phyloP scores from a whole-genome alignment of 2,113 vertebrate genomes.

The Limnothrissa miodon region DNA sequence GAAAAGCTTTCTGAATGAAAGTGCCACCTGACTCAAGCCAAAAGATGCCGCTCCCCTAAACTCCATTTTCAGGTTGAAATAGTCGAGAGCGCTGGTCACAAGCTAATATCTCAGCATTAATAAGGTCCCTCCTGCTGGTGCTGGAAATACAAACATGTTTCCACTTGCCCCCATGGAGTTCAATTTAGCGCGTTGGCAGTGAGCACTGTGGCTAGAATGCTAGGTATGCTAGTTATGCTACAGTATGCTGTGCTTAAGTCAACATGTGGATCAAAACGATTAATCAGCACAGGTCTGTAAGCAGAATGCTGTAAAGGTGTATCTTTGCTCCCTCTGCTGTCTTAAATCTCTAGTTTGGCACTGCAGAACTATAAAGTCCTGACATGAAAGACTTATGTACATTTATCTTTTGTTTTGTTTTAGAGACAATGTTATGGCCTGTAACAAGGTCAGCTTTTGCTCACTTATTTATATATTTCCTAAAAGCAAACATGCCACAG shows the following conservation, averaged over 20 bases:
- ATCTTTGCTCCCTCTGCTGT: not conserved
- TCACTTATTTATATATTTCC: not conserved
- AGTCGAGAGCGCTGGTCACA: not conserved
- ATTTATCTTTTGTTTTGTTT: not conserved
- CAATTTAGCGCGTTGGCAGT: not conserved
- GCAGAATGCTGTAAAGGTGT: not conserved
- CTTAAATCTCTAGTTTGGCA: not conserved
- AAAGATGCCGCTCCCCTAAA: not conserved
- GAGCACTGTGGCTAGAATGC: not conserved
- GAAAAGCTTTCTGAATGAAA: not conserved
- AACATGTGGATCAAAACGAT: not conserved
- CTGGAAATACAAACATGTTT: not conserved
- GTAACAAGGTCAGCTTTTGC: too few relatives aligned
- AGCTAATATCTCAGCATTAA: not conserved
- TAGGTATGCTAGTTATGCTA: constrained; percentile 3
- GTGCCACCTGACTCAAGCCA: not conserved
- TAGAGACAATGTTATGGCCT: too few relatives aligned
- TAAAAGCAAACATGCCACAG: too few relatives aligned
- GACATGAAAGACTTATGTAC: not conserved
- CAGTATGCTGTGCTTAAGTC: not conserved
- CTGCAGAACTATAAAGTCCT: not conserved
- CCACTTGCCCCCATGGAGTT: not conserved
- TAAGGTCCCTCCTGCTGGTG: not conserved
- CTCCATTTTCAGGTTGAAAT: not conserved
- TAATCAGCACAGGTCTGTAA: not conserved